Evolutionary conservation across 2,888 invertebrate species (phyloP), one percentile per base, ranked within the genome.

Genomic region (Netelia virgata): DNA sequence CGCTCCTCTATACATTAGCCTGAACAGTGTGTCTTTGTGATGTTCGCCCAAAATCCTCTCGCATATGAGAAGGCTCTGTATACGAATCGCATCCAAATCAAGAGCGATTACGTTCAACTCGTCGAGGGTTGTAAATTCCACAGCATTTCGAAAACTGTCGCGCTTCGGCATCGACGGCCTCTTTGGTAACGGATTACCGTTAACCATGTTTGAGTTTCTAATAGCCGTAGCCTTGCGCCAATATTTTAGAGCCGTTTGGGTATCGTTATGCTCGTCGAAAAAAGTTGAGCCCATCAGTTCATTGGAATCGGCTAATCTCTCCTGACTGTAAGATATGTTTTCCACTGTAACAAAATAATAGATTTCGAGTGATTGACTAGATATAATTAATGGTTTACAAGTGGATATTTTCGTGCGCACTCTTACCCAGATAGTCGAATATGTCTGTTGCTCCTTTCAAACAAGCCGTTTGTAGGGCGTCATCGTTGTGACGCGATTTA

Each of bases 261-360:
- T 95, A 94, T 98, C 97, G 94, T 97, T 96, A 93, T 97, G 96
- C 94, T 98, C 98, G 94, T 98, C 98, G 72, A 98, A 95, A 94
- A 96, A 97, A 78, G 98, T 98, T 20, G 98, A 96, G 1, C 97
- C 98, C 92, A 98, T 96, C 89, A 98, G 94, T 94, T 98, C 98
- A 92, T 97, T 96, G 8, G 98, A 97, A 94, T 98, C 97, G 0
- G 98, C 97, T 75, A 97, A 93, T 88, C 97, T 95, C 91, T 96
- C 96, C 1, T 95, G 94, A 28, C 95, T 90, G 93, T 97, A 98
- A 69, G 93, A 91, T 86, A 96, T 95, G 50, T 91, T 92, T 78
- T 92, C 90, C 77, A 92, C 92, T 92, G 79, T 14, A 86, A 70
- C 28, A 16, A 36, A 6, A 6, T 3, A 36, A 36, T 6, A 36